Conservation (phyloP, 2,113 vertebrate species). For the Prunella fulvescens region DNA sequence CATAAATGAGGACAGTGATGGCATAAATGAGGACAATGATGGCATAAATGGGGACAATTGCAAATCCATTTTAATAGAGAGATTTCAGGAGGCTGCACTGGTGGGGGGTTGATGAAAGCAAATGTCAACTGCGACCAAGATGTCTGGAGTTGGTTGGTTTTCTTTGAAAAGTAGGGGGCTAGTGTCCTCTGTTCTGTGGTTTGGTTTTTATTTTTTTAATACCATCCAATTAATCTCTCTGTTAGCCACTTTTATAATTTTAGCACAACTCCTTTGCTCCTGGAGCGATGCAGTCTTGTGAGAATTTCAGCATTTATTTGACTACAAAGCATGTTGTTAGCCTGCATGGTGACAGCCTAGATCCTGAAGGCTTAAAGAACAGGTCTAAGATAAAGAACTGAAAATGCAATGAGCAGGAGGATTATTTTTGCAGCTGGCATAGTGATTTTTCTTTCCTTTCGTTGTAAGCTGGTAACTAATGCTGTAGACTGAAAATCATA, state of each 20-base stretch:
- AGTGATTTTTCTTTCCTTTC: not conserved
- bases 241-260: not conserved
- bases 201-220: not conserved
- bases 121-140: accelerated
- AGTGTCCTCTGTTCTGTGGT: not conserved
- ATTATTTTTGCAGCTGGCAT: constrained; percentile 3
- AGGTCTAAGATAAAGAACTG: not conserved
- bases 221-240: not conserved
- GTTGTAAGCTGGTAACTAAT: not conserved
- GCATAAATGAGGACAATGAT: not conserved
- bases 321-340: not conserved
- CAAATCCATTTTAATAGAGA: not conserved
- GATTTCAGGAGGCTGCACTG: not conserved
- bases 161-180: not conserved
- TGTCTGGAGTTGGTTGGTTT: not conserved
- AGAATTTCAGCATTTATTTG: not conserved
- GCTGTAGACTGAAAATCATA: not conserved
- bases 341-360: not conserved
- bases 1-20: not conserved
- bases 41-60: not conserved
- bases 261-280: not conserved
- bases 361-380: not conserved
- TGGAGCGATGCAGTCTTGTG: not conserved
- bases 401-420: not conserved
- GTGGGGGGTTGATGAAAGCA: not conserved